Conservation (phyloP, 2,888 invertebrate genomes). For the Eupithecia inturbata region DNA sequence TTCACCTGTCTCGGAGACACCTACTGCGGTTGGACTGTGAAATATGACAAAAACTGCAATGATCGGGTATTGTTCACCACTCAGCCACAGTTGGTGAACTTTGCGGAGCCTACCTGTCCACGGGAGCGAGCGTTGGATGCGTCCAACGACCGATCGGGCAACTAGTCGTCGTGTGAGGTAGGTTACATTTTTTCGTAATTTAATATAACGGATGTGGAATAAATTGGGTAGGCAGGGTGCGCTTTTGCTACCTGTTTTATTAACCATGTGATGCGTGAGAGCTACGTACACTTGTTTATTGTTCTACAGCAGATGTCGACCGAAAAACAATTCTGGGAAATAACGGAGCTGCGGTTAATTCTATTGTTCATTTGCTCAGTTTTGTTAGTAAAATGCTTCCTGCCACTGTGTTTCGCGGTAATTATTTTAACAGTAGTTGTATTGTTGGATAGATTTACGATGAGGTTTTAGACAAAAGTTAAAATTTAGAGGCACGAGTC, state of each 20-base stretch:
- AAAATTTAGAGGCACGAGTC: conserved; percentile 38
- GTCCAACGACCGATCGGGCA: conserved; percentile 71
- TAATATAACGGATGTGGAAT: conserved; percentile 82
- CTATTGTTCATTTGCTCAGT: conserved; percentile 68
- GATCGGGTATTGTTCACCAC: conserved; percentile 65
- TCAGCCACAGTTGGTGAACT: conserved; percentile 76
- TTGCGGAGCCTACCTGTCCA: conserved; percentile 79
- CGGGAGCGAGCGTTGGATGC: conserved; percentile 68
- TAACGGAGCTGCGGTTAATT: conserved; percentile 69
- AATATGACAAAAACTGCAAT: conserved; percentile 84
- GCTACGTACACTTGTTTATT: conserved; percentile 54
- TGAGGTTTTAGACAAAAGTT: conserved; percentile 37
- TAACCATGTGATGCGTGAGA: conserved; percentile 61
- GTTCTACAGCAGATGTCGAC: conserved; percentile 61
- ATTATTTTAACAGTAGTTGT: conserved; percentile 62
- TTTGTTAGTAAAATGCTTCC: conserved; percentile 65
- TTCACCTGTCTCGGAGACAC: conserved; percentile 76
- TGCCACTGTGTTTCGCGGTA: conserved; percentile 73
- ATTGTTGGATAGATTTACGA: conserved; percentile 55
- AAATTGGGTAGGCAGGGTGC: conserved; percentile 82
- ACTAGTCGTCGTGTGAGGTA: conserved; percentile 80
- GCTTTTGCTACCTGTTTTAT: conserved; percentile 82
- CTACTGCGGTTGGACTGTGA: conserved; percentile 77
- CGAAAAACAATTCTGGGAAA: conserved; percentile 71
- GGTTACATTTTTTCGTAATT: conserved; percentile 76